Evolutionary conservation across 2,888 invertebrate species (phyloP).

Genomic region (Pristionchus exspectatus): DNA sequence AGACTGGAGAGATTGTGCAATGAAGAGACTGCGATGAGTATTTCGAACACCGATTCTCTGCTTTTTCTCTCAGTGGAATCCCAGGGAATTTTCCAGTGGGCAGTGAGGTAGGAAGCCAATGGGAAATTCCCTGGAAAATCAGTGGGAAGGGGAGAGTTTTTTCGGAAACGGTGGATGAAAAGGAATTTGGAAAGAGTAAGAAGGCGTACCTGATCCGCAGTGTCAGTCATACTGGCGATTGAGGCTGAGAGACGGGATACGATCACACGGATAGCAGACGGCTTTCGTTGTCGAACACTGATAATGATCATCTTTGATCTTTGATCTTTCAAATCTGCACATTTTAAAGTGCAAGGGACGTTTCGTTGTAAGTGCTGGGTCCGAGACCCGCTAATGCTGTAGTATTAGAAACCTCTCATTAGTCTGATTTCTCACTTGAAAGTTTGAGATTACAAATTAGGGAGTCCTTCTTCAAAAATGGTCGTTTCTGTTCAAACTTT

Average conservation of each 20-base stretch:
- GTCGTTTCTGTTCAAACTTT: no score
- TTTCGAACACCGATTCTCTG: no score
- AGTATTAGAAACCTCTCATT: not conserved
- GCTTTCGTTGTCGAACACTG: conserved; percentile 49
- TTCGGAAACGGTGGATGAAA: no score
- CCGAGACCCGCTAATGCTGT: not conserved
- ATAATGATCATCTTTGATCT: not conserved
- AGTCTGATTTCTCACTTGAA: not conserved
- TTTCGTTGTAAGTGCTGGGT: not conserved
- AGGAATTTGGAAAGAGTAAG: no score
- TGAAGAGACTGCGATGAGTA: no score
- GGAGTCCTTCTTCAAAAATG: no score
- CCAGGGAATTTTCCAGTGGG: no score
- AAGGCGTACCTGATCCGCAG: not conserved
- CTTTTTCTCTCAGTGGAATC: no score
- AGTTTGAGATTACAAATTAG: not conserved
- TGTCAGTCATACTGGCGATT: conserved; percentile 15
- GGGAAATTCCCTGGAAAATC: no score
- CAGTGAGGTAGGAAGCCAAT: no score
- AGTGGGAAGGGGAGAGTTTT: no score
- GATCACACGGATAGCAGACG: conserved; percentile 52
- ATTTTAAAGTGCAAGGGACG: not conserved
- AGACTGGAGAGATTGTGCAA: no score
- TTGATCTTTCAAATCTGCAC: not conserved
- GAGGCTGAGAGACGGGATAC: conserved; percentile 52